phyloP scores from a whole-genome alignment of 1,140 invertebrate species.

The Aricia agestis region DNA sequence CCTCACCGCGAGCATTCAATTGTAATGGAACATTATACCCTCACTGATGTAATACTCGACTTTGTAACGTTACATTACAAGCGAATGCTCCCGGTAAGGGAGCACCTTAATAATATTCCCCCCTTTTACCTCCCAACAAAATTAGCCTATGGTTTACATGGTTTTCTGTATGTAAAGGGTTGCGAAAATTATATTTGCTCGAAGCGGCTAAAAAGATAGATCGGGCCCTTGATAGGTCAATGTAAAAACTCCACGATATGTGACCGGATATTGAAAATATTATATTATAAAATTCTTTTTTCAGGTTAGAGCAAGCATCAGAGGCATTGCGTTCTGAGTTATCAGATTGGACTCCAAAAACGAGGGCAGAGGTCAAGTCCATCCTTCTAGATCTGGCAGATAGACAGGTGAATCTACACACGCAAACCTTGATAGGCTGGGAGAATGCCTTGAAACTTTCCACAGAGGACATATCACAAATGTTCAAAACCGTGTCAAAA shows the following conservation, averaged over 20 bases:
- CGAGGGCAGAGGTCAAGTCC: constrained; percentile 47
- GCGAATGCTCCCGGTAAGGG: too few species aligned
- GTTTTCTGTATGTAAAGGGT: too few species aligned
- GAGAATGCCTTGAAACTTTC: constrained; percentile 53
- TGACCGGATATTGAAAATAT: not conserved
- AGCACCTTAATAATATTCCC: too few species aligned
- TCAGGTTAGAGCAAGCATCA: constrained; percentile 58
- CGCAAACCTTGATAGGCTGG: constrained; percentile 49
- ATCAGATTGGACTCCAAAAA: constrained; percentile 59
- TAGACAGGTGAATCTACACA: constrained; percentile 44
- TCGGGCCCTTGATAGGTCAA: not conserved
- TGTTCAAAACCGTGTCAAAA: constrained; percentile 65
- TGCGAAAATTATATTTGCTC: too few species aligned
- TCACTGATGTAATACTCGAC: too few species aligned
- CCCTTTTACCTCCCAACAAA: too few species aligned
- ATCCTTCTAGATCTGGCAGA: constrained; percentile 52
- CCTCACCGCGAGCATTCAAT: too few species aligned
- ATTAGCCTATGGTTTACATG: too few species aligned
- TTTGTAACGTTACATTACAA: too few species aligned
- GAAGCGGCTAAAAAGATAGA: too few species aligned
- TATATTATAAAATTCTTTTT: constrained; percentile 15
- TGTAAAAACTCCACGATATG: too few species aligned
- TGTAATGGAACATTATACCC: too few species aligned
- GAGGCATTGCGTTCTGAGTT: constrained; percentile 60
- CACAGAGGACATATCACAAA: constrained; percentile 41